phyloP scores from a whole-genome alignment of 1,140 invertebrate genomes.

The Danaus plexippus region DNA sequence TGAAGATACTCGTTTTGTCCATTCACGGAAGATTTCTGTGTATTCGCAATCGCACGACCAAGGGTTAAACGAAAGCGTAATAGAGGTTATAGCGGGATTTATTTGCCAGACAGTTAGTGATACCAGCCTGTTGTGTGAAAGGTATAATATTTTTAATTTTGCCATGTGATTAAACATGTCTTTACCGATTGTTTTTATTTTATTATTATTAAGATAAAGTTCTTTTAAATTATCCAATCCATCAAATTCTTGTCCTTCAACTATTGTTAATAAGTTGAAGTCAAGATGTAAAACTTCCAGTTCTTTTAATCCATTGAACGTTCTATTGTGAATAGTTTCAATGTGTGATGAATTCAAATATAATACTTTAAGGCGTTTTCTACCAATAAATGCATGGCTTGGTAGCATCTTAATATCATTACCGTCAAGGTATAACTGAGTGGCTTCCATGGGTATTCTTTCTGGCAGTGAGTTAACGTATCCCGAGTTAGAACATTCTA shows the following conservation, averaged over 20 bases:
- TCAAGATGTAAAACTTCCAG: constrained; percentile 87
- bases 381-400: constrained; percentile 92
- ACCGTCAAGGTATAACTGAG: constrained; percentile 90
- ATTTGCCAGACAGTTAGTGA: constrained; percentile 85
- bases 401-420: constrained; percentile 84
- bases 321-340: constrained; percentile 88
- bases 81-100: constrained; percentile 76
- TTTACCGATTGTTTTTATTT: constrained; percentile 81
- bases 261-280: constrained; percentile 80
- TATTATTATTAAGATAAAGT: constrained; percentile 89
- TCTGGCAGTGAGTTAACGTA: constrained; percentile 83
- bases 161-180: constrained; percentile 82
- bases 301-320: constrained; percentile 89
- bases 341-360: constrained; percentile 90
- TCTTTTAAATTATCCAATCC: constrained; percentile 83
- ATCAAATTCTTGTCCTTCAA: constrained; percentile 88
- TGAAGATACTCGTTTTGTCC: constrained; percentile 77
- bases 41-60: constrained; percentile 93
- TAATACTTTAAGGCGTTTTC: constrained; percentile 86
- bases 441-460: constrained; percentile 93
- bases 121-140: constrained; percentile 85
- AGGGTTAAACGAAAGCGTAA: constrained; percentile 84
- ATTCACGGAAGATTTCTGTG: constrained; percentile 84
- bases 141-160: constrained; percentile 78
- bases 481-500: constrained; percentile 86